These are phyloP conservation scores for Unio pictorum DNA, from an alignment of 2,888 invertebrate genomes.

Conservation along the genomic window DNA sequence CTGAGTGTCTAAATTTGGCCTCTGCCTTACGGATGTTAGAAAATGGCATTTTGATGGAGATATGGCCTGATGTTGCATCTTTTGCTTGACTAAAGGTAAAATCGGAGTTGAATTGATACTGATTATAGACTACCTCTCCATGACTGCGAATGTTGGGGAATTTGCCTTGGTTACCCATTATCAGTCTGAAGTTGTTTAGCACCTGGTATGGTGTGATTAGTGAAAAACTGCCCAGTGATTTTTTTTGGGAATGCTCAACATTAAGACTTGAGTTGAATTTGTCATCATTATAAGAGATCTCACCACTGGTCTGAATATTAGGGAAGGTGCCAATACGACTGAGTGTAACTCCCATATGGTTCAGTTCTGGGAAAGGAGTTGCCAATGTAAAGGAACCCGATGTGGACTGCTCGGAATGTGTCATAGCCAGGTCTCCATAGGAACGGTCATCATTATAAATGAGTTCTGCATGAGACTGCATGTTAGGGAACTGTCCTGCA, in stretches of 20 bases:
- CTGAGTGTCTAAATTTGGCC: no score
- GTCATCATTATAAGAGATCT: constrained; percentile 7
- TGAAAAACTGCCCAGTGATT: constrained; percentile 3
- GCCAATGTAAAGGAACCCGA: constrained; percentile 21
- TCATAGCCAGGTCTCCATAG: constrained; percentile 20
- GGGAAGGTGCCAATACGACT: constrained; percentile 4
- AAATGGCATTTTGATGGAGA: no score
- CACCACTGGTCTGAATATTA: constrained; percentile 9
- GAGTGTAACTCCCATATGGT: constrained; percentile 1
- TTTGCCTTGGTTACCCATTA: constrained; percentile 6
- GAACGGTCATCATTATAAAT: constrained; percentile 30
- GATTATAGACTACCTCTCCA: constrained; percentile 30
- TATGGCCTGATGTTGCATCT: no score
- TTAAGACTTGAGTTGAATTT: constrained; percentile 8
- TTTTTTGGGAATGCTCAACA: constrained; percentile 1
- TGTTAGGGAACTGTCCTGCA: constrained; percentile 26
- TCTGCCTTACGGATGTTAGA: no score
- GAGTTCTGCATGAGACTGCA: constrained; percentile 26
- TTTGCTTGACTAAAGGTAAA: constrained; percentile 18
- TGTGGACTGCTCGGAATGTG: constrained; percentile 20
- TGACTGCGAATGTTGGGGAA: constrained; percentile 28
- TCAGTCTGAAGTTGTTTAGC: no score
- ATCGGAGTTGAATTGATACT: constrained; percentile 22
- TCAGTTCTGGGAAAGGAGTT: constrained; percentile 26
- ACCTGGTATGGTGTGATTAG: constrained; percentile 7